Evolutionary conservation across 1,140 invertebrate species (phyloP).

Genomic region (Gryllus bimaculatus): DNA sequence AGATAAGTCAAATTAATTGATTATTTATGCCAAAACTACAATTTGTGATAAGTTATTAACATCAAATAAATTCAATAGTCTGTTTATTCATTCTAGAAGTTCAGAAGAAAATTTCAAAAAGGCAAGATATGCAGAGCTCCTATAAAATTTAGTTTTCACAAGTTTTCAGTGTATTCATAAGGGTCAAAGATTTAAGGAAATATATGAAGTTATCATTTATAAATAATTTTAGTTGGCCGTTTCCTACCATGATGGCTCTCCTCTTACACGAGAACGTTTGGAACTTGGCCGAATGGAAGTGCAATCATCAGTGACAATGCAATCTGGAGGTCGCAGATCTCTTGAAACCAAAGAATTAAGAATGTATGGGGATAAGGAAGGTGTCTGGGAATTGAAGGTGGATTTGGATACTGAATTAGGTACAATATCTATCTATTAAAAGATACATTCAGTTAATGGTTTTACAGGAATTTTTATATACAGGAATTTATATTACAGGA

Average conservation of each 20-base stretch:
- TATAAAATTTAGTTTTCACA: too few relatives aligned
- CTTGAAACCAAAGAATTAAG: constrained; percentile 43
- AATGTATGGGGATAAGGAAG: constrained; percentile 47
- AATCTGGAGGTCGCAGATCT: constrained; percentile 42
- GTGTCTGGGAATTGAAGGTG: constrained; percentile 67
- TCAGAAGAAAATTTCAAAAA: background rate
- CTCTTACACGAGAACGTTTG: constrained; percentile 46
- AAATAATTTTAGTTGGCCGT: constrained; percentile 48
- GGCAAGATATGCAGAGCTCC: too few relatives aligned
- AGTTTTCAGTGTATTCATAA: too few relatives aligned
- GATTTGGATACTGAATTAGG: constrained; percentile 54
- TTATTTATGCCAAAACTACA: too few relatives aligned
- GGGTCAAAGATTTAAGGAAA: too few relatives aligned
- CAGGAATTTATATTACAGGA: background rate
- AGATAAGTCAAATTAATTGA: too few relatives aligned
- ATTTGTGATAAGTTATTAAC: too few relatives aligned
- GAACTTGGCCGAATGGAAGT: constrained; percentile 37
- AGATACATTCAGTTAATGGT: background rate
- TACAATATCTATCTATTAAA: constrained; percentile 15
- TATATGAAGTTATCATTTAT: background rate
- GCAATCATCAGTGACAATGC: constrained; percentile 32
- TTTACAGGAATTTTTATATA: background rate
- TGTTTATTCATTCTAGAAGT: too few relatives aligned
- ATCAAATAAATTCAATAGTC: too few relatives aligned
- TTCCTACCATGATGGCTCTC: constrained; percentile 69